These are phyloP conservation scores for Dione juno DNA, from an alignment of 2,888 invertebrate genomes.

Conservation along the genomic window DNA sequence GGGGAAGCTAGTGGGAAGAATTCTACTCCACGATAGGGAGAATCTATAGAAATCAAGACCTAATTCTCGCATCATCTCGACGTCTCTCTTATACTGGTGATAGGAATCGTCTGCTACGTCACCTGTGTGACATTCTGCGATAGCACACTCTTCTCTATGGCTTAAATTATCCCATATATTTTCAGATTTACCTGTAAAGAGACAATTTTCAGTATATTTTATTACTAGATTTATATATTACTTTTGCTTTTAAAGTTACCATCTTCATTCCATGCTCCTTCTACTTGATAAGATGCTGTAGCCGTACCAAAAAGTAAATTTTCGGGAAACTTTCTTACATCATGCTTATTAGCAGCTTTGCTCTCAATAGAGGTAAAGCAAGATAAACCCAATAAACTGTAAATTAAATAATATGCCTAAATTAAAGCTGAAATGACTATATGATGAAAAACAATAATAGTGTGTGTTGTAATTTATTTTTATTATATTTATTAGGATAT, in stretches of 20 bases:
- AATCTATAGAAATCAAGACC: slow-evolving; percentile 74
- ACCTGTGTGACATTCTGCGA: slow-evolving; percentile 77
- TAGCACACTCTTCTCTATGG: slow-evolving; percentile 66
- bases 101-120: slow-evolving; percentile 83
- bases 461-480: no score
- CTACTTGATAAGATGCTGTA: slow-evolving; percentile 77
- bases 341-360: slow-evolving; percentile 38
- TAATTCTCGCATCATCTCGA: slow-evolving; percentile 61
- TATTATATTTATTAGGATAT: no score
- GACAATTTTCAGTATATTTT: not conserved
- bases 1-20: slow-evolving; percentile 80
- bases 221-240: not conserved
- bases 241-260: slow-evolving; percentile 51
- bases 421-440: no score
- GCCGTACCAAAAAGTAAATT: slow-evolving; percentile 61
- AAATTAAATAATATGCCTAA: not conserved
- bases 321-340: slow-evolving; percentile 57
- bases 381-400: not conserved
- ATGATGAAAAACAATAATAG: no score
- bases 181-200: slow-evolving; percentile 69
- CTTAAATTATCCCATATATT: slow-evolving; percentile 84
- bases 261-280: slow-evolving; percentile 77
- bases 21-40: slow-evolving; percentile 83
- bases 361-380: slow-evolving; percentile 2
- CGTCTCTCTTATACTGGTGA: slow-evolving; percentile 79